Base-by-base conservation (phyloP, 2,113 vertebrate species). In the Mesitornis unicolor region DNA sequence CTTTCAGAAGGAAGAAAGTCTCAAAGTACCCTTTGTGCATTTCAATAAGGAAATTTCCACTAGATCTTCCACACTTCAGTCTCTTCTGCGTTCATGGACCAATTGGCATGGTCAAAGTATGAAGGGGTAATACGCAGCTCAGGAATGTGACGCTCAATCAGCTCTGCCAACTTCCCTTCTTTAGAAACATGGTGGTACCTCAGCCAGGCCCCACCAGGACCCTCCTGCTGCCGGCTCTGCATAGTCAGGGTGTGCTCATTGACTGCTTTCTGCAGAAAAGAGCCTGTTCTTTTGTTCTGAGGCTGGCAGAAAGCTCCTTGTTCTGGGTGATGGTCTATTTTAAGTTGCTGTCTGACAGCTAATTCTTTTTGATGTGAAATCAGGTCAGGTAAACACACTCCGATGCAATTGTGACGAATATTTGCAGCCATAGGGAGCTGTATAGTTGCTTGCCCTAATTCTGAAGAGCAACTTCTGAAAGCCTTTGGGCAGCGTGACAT, bases 371-470 rank as follows among this genome's bases (percentile, higher is more conserved):
- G 92, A 94, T 95, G 43, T 17, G 98, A 98, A 95, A 98, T 97
- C 83, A 98, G 97, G 93, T 99, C 98, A 50, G 98, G 97, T 93
- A 99, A 98, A 83, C 98, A 97, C 42, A 97, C 76, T 18, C 97
- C 77, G 59, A 96, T 96, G 74, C 96, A 98, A 31, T 96, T 84
- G 48, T 89, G 80, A 67, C 95, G 86, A 71, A 98, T 64, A 78
- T 97, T 94, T 35, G 94, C 75, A 33, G 97, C 83, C 38, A 2
- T 5, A 14, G 95, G 92, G 22, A 95, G 75, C 82, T 95, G 63
- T 75, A 70, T 24, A 78, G 90, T 69, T 85, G 60, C 48, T 77
- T 94, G 81, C 33, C 65, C 79, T 93, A 87, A 83, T 95, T 97
- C 75, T 68, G 70, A 93, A 86, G 16, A 94, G 45, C 64, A 75